Conservation (phyloP, 2,113 vertebrate genomes). For the Xenopus laevis region DNA sequence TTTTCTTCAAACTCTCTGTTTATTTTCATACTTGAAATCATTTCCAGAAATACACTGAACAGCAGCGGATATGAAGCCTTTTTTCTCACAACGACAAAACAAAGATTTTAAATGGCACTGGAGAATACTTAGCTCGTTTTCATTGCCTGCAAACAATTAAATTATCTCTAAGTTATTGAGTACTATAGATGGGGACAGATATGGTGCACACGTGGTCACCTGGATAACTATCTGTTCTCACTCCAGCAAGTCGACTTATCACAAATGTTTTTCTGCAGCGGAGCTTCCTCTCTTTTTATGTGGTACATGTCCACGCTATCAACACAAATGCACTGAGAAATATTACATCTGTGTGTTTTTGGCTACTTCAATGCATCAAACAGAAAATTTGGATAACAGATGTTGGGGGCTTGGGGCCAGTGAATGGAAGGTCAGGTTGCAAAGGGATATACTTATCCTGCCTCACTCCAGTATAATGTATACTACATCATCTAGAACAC, state of each 20-base stretch:
- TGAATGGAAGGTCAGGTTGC: conserved; percentile 19
- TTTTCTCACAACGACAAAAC: too few relatives aligned
- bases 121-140: background rate
- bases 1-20: too few relatives aligned
- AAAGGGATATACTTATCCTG: too few relatives aligned
- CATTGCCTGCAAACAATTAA: conserved; percentile 8
- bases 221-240: conserved; percentile 36
- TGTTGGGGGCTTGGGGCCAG: conserved; percentile 15
- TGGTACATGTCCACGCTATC: conserved; percentile 19
- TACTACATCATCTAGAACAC: too few relatives aligned
- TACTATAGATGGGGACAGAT: background rate
- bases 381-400: conserved; percentile 38
- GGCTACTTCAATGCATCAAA: conserved; percentile 19
- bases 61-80: too few relatives aligned
- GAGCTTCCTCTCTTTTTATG: conserved; percentile 26
- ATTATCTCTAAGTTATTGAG: conserved; percentile 14
- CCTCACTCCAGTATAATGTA: too few relatives aligned
- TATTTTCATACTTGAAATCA: too few relatives aligned
- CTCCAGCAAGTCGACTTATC: conserved; percentile 27
- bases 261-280: conserved; percentile 19
- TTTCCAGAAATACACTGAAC: too few relatives aligned
- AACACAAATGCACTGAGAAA: conserved; percentile 13
- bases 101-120: too few relatives aligned
- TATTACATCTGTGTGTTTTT: conserved; percentile 19
- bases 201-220: conserved; percentile 1